phyloP scores from a whole-genome alignment of 2,797 vertebrate genomes.

The Eulemur albifrons region DNA sequence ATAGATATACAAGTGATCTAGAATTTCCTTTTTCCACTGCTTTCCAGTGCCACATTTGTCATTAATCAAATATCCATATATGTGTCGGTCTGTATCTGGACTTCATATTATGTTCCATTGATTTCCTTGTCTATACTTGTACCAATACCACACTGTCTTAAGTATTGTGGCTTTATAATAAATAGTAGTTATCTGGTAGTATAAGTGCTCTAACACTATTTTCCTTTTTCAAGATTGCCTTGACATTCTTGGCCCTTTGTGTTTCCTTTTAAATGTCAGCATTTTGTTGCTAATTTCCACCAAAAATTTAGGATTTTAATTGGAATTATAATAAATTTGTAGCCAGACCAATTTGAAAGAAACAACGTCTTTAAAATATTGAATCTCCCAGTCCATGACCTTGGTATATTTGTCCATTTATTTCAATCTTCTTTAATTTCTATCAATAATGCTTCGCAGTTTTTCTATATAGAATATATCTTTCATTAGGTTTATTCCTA shows the following conservation, averaged over 20 bases:
- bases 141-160: neutral
- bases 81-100: neutral
- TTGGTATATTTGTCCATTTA: neutral
- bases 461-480: neutral
- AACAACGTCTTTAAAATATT: neutral
- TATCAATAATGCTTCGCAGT: neutral
- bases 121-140: neutral
- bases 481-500: neutral
- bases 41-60: neutral
- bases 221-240: neutral
- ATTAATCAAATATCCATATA: neutral
- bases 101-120: neutral
- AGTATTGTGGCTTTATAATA: neutral
- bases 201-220: neutral
- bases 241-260: neutral
- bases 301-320: neutral
- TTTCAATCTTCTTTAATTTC: neutral
- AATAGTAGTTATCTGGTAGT: neutral
- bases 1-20: neutral
- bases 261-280: neutral
- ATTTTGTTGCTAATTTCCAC: neutral
- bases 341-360: neutral
- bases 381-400: neutral
- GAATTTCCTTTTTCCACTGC: neutral
- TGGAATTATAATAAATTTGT: neutral